Evolutionary conservation across 2,888 invertebrate species (phyloP).

Genomic region (Strigamia transsilvanica): DNA sequence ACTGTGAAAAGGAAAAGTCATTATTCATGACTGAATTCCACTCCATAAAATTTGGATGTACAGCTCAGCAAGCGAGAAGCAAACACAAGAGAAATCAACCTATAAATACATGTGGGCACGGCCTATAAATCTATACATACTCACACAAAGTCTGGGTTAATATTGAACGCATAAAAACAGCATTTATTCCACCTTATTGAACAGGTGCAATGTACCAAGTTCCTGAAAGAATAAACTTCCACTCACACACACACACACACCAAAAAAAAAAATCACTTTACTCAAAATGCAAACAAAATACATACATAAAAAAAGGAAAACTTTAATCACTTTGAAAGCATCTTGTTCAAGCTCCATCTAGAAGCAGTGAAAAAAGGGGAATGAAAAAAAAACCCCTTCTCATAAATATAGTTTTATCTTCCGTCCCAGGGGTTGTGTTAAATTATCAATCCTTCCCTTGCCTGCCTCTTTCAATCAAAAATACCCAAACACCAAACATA

Average conservation of each 20-base stretch:
- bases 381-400: constrained; percentile 12
- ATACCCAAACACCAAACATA: constrained; percentile 47
- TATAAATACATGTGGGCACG: constrained; percentile 47
- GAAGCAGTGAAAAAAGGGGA: constrained; percentile 1
- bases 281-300: constrained; percentile 43
- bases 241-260: background rate
- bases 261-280: background rate
- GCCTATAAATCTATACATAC: constrained; percentile 45
- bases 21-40: constrained; percentile 51
- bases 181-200: constrained; percentile 49
- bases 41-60: constrained; percentile 51
- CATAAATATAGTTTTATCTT: constrained; percentile 47
- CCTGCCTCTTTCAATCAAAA: constrained; percentile 49
- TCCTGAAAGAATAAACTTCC: constrained; percentile 4
- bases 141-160: constrained; percentile 35
- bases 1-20: constrained; percentile 29
- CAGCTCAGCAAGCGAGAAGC: constrained; percentile 48
- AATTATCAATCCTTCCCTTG: constrained; percentile 47
- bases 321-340: constrained; percentile 47
- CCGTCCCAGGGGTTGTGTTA: constrained; percentile 48
- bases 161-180: constrained; percentile 45
- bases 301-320: constrained; percentile 28
- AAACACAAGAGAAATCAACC: constrained; percentile 47
- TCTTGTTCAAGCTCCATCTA: constrained; percentile 33
- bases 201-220: constrained; percentile 27